Evolutionary conservation across 2,888 invertebrate species (phyloP), one percentile per base, ranked within the genome.

Genomic region (Muschampia plurimacula): DNA sequence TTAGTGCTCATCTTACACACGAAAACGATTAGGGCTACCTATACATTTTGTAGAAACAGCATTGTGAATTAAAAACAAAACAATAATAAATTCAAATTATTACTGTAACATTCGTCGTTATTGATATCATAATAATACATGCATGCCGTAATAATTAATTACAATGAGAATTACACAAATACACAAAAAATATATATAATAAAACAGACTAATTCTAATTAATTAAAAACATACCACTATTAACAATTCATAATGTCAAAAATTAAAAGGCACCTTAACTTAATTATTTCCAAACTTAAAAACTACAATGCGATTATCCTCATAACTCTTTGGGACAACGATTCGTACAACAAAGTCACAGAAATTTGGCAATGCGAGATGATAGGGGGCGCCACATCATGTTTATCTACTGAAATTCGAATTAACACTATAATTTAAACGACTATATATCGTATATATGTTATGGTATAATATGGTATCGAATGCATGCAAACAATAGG

Each of bases 271-370:
- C 77, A 77, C 77, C 78, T 78, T 77, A 79, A 78, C 59, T 74
- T 75, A 32, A 74, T 72, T 74, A 78, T 81, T 86, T 84, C 88
- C 88, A 22, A 70, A 64, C 39, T 63, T 70, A 57, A 81, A 76
- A 85, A 78, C 87, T 91, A 90, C 80, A 80, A 85, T 84, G 86
- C 86, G 86, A 89, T 32, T 86, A 83, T 84, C 87, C 82, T 84
- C 83, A 82, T 80, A 84, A 86, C 81, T 93, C 92, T 93, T 93
- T 93, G 93, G 92, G 89, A 89, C 87, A 86, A 88, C 82, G 84
- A 84, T 86, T 86, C 84, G 86, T 86, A 84, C 84, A 81, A 82
- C 82, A 83, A 82, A 81, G 79, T 82, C 81, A 83, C 81, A 85
- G 87, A 87, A 88, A 87, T 89, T 90, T 89, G 91, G 89, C 89